phyloP scores from a whole-genome alignment of 1,140 invertebrate species.

The Aphelenchoides besseyi region DNA sequence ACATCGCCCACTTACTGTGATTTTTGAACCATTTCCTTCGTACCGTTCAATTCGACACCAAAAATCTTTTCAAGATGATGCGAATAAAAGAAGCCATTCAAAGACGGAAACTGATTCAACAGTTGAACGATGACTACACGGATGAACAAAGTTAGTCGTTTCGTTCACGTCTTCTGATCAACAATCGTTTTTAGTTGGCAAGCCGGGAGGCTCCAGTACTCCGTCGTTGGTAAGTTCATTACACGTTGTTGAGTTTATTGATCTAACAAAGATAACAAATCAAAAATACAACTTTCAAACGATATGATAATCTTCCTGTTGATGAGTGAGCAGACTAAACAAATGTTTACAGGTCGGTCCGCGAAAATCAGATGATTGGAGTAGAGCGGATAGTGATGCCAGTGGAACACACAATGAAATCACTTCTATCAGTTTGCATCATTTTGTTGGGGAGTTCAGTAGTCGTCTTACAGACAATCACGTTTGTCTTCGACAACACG shows the following conservation, averaged over 20 bases:
- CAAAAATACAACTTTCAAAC: too few species aligned
- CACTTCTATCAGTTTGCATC: constrained; percentile 35
- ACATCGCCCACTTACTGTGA: too few species aligned
- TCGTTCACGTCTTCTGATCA: constrained; percentile 9
- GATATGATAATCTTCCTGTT: too few species aligned
- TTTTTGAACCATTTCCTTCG: background rate
- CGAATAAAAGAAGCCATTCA: constrained; percentile 61
- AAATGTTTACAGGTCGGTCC: too few species aligned
- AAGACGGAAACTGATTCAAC: constrained; percentile 54
- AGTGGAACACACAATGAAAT: constrained; percentile 31
- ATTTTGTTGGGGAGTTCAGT: constrained; percentile 51
- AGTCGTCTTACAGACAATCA: constrained; percentile 29
- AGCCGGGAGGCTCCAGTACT: constrained; percentile 31
- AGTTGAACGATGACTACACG: constrained; percentile 56
- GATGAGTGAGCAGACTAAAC: too few species aligned
- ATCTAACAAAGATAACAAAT: too few species aligned
- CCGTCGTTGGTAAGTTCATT: constrained; percentile 11
- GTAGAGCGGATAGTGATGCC: constrained; percentile 33
- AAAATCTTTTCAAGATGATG: constrained; percentile 54
- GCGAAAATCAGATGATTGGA: constrained; percentile 25
- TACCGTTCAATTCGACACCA: background rate
- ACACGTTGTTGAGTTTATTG: too few species aligned
- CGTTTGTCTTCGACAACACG: background rate
- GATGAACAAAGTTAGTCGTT: constrained; percentile 33
- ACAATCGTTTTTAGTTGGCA: constrained; percentile 9